phyloP scores from a whole-genome alignment of 1,140 invertebrate species.

The Agrypnia vestita region DNA sequence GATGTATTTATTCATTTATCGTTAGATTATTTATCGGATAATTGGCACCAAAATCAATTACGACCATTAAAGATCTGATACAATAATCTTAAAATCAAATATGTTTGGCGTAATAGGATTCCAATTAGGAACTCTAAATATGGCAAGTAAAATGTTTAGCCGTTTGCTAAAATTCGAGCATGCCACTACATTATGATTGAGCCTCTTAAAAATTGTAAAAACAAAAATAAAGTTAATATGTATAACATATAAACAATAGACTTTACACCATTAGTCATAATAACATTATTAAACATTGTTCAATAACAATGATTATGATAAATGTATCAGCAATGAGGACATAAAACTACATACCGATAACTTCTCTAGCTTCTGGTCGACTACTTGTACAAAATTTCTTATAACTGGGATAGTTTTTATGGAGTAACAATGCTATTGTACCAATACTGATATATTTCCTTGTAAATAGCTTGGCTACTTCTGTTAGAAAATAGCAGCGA shows the following conservation, averaged over 20 bases:
- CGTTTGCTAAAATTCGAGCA: slow-evolving; percentile 54
- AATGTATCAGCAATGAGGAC: not conserved
- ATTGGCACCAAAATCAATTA: slow-evolving; percentile 22
- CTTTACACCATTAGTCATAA: slow-evolving; percentile 3
- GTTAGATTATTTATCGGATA: slow-evolving; percentile 17
- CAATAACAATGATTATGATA: slow-evolving; percentile 15
- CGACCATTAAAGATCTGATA: not conserved
- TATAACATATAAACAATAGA: not conserved
- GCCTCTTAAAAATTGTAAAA: slow-evolving; percentile 51
- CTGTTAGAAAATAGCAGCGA: too few relatives aligned
- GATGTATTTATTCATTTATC: slow-evolving; percentile 12
- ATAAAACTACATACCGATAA: not conserved
- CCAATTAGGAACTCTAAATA: slow-evolving; percentile 59
- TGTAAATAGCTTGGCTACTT: too few relatives aligned
- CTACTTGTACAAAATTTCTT: too few relatives aligned
- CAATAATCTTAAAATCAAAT: slow-evolving; percentile 36
- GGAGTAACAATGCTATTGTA: too few relatives aligned
- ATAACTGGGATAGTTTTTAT: too few relatives aligned
- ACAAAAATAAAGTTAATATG: not conserved
- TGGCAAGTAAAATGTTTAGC: slow-evolving; percentile 49
- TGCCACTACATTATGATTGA: slow-evolving; percentile 49
- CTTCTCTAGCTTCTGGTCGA: too few relatives aligned
- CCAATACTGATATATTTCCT: too few relatives aligned
- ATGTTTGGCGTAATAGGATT: slow-evolving; percentile 52
- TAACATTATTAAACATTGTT: slow-evolving; percentile 32